These are phyloP conservation scores for Nephrotoma flavescens DNA, from an alignment of 2,888 invertebrate species.

Conservation along the genomic window DNA sequence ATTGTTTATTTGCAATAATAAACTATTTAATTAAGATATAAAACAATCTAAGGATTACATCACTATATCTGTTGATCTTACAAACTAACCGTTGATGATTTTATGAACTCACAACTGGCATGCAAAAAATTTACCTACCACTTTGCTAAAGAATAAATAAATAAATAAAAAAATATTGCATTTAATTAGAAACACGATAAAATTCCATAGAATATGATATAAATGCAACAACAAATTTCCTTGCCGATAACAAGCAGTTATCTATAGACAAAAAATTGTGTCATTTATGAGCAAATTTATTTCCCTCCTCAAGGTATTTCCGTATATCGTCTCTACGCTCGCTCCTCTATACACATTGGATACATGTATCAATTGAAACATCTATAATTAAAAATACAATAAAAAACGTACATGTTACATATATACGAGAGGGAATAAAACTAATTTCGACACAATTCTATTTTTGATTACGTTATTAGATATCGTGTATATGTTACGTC, in stretches of 20 bases:
- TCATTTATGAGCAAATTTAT: background rate
- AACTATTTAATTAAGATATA: background rate
- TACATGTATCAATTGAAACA: background rate
- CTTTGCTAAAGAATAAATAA: too few relatives aligned
- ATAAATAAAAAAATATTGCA: background rate
- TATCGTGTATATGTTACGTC: background rate
- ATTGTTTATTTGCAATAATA: background rate
- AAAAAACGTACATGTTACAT: background rate
- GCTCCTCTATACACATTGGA: background rate
- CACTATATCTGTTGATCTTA: too few relatives aligned
- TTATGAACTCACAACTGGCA: too few relatives aligned
- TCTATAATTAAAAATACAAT: background rate
- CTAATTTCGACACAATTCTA: background rate
- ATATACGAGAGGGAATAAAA: background rate
- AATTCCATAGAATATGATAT: background rate
- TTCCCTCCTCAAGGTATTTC: background rate
- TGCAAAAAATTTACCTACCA: too few relatives aligned
- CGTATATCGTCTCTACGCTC: background rate
- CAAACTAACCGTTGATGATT: too few relatives aligned
- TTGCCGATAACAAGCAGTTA: background rate
- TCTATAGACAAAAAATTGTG: background rate
- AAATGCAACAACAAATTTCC: background rate
- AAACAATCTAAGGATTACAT: background rate
- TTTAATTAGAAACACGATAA: background rate
- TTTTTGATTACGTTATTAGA: background rate